Conservation (phyloP, 2,888 invertebrate genomes). For the Drosophila leonis region DNA sequence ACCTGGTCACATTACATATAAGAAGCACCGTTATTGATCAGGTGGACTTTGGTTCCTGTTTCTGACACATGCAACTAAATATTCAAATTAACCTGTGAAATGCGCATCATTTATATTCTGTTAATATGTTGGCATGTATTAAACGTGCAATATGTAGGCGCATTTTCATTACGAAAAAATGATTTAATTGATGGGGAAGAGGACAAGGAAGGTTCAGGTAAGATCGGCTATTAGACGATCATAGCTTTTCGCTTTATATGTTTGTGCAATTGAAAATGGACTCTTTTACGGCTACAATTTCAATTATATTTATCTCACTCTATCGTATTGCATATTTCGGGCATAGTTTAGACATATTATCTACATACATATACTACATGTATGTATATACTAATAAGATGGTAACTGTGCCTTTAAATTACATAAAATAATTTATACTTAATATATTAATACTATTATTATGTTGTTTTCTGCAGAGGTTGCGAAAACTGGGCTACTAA, state of each 20-base stretch:
- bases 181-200: constrained; percentile 27
- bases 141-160: constrained; percentile 11
- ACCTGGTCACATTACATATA: constrained; percentile 37
- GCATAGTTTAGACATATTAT: background rate
- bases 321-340: background rate
- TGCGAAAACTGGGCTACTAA: constrained; percentile 54
- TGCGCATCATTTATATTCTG: constrained; percentile 25
- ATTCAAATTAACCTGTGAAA: background rate
- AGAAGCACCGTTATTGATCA: constrained; percentile 44
- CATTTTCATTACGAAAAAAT: constrained; percentile 60
- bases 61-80: background rate
- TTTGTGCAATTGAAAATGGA: constrained; percentile 13
- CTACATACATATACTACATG: too few relatives aligned
- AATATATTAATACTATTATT: background rate
- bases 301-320: constrained; percentile 18
- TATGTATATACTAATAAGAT: too few relatives aligned
- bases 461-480: constrained; percentile 13
- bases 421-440: background rate
- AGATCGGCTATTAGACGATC: background rate
- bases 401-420: background rate
- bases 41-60: background rate
- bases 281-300: constrained; percentile 15
- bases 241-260: background rate
- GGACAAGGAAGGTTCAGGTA: constrained; percentile 29
- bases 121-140: constrained; percentile 38